Conservation (phyloP, 30 jellyfish, hydroid and myxozoan species). For the Morbakka virulenta region DNA sequence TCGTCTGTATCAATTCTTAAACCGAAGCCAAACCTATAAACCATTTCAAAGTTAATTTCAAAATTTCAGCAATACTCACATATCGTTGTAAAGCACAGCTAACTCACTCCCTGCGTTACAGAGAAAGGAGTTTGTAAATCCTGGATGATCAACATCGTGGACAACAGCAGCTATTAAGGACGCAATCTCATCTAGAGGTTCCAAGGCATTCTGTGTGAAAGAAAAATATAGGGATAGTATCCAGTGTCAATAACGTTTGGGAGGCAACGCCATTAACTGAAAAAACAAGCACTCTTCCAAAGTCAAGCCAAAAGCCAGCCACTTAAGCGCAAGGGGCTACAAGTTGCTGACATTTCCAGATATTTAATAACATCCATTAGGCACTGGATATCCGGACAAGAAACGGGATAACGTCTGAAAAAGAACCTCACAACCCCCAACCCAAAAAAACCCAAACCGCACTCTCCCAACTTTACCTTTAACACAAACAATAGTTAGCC, state of each 20-base stretch:
- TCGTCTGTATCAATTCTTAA: too few relatives aligned
- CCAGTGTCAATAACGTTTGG: too few relatives aligned
- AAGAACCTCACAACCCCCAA: too few relatives aligned
- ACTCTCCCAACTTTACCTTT: too few relatives aligned
- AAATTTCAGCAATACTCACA: constrained; percentile 49
- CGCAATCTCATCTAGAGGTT: constrained; percentile 85
- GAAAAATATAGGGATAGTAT: too few relatives aligned
- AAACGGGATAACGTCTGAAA: too few relatives aligned
- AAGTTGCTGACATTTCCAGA: too few relatives aligned
- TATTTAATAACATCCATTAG: too few relatives aligned
- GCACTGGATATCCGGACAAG: too few relatives aligned
- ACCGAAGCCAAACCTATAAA: neutral
- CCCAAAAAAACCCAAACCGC: too few relatives aligned
- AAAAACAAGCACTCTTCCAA: neutral
- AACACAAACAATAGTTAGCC: too few relatives aligned
- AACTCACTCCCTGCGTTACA: constrained; percentile 98
- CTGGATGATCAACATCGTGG: constrained; percentile 98
- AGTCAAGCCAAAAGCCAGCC: neutral
- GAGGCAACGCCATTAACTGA: neutral
- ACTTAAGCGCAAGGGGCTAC: neutral
- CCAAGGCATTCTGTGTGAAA: constrained; percentile 67
- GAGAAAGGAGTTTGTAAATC: constrained; percentile 88
- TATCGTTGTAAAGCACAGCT: constrained; percentile 90
- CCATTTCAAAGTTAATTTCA: too few relatives aligned
- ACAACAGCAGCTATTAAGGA: constrained; percentile 95